Percentiles rank a stretch among this genome's conserved stretches.
phyloP scores from a whole-genome alignment of 2,113 vertebrate species.

The Brachypteracias leptosomus region DNA sequence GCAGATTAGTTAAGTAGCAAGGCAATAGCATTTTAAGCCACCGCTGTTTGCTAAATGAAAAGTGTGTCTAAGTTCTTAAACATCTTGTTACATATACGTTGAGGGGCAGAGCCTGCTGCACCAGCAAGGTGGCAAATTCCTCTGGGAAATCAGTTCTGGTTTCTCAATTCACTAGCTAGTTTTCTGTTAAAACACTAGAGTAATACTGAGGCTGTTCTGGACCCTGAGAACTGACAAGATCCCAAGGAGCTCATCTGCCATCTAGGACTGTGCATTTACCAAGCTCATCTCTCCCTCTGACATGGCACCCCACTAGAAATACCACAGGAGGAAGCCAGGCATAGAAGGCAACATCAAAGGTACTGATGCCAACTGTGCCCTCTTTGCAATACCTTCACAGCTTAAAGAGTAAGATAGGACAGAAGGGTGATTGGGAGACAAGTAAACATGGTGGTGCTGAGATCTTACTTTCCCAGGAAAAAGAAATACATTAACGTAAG shows the following conservation, averaged over 20 bases:
- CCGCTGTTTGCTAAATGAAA: constrained; percentile 45
- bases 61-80: constrained; percentile 50
- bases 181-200: constrained; percentile 4
- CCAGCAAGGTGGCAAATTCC: constrained; percentile 48
- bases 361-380: neutral
- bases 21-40: constrained; percentile 11
- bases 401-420: neutral
- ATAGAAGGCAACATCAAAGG: neutral
- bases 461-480: neutral
- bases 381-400: neutral
- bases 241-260: neutral
- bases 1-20: neutral
- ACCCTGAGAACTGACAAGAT: neutral
- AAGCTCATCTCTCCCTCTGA: neutral
- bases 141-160: constrained; percentile 32
- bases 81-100: neutral
- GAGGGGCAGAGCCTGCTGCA: neutral
- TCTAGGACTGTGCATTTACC: neutral
- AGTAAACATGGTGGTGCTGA: neutral
- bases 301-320: neutral
- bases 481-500: neutral
- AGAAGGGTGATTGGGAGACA: neutral
- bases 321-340: neutral
- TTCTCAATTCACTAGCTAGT: constrained; percentile 24
- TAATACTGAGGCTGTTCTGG: neutral